These are phyloP conservation scores for Dolomedes plantarius DNA, from an alignment of 2,888 invertebrate species.

Conservation along the genomic window DNA sequence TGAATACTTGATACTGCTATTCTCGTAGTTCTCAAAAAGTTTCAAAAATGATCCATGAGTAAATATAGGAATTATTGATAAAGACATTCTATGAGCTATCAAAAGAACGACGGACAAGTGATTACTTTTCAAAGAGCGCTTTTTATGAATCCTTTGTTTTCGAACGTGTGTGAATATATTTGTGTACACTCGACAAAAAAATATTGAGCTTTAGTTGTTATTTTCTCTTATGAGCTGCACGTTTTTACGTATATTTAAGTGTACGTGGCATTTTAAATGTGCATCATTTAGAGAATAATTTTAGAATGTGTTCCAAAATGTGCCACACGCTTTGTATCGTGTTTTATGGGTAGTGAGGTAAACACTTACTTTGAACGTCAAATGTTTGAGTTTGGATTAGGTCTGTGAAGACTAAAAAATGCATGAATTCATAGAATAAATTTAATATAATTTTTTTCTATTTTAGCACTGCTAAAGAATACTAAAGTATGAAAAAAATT, in stretches of 20 bases:
- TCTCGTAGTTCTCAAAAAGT: too few relatives aligned
- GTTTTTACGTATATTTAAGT: conserved; percentile 31
- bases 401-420: too few relatives aligned
- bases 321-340: conserved; percentile 36
- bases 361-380: not conserved
- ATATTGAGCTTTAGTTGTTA: conserved; percentile 54
- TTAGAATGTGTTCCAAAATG: conserved; percentile 46
- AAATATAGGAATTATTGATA: not conserved
- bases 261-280: conserved; percentile 30
- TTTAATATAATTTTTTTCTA: too few relatives aligned
- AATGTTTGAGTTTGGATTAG: too few relatives aligned
- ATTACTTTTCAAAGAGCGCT: not conserved
- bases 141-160: not conserved
- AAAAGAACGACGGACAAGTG: not conserved
- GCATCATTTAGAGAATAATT: conserved; percentile 44
- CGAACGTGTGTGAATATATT: not conserved
- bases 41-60: too few relatives aligned
- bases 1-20: too few relatives aligned
- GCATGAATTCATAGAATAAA: too few relatives aligned
- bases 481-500: too few relatives aligned
- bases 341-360: not conserved
- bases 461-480: too few relatives aligned
- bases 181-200: conserved; percentile 17
- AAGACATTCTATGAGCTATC: not conserved
- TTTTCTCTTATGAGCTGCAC: conserved; percentile 30